Evolutionary conservation across 2,113 vertebrate species (phyloP).

Genomic region (Datnioides undecimradiatus): DNA sequence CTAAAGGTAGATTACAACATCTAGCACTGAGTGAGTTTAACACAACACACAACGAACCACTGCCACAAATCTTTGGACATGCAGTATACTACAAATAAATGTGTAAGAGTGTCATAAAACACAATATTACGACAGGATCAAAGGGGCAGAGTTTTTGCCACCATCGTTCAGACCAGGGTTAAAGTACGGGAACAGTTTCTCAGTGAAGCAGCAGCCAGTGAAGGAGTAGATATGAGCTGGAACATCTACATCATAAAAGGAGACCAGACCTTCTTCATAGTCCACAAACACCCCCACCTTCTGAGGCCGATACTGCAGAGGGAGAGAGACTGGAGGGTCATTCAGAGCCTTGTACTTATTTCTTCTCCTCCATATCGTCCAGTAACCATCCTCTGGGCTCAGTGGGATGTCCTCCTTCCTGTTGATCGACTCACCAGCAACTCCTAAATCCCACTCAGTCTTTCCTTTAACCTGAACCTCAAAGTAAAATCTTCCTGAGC

Average conservation of each 20-base stretch:
- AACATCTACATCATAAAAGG: constrained; percentile 23
- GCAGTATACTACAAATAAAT: no score
- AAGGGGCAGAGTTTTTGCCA: not conserved
- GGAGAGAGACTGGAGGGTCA: fast-evolving
- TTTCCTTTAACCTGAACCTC: constrained; percentile 37
- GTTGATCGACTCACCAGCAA: constrained; percentile 9
- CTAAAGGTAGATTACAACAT: no score
- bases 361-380: not conserved
- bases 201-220: constrained; percentile 33
- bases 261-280: constrained; percentile 40
- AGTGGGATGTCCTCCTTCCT: fast-evolving
- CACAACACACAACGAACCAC: no score
- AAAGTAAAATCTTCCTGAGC: constrained; percentile 34
- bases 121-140: no score
- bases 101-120: no score
- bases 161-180: fast-evolving
- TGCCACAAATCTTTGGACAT: no score
- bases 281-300: constrained; percentile 45
- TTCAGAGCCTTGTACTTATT: not conserved
- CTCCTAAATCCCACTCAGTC: not conserved
- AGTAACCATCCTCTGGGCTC: fast-evolving
- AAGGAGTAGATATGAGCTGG: constrained; percentile 37
- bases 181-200: constrained; percentile 13
- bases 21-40: no score
- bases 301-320: not conserved